Conservation (phyloP, 2,113 vertebrate species). For the Oncorhynchus nerka region DNA sequence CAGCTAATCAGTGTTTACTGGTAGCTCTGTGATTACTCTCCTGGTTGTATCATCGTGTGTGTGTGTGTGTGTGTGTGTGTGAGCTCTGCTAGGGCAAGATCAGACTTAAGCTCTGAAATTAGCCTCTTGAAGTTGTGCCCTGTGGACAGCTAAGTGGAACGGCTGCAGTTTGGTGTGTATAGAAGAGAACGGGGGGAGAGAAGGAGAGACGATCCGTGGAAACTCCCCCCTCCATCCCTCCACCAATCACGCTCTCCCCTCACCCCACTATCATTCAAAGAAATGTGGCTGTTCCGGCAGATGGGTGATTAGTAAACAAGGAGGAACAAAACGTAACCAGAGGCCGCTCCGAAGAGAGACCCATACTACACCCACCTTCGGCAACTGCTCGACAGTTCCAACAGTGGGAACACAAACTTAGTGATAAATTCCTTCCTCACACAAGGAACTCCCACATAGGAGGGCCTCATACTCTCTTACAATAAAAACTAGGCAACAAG, state of each 20-base stretch:
- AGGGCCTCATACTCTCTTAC: too few species aligned
- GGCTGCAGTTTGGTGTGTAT: conserved; percentile 19
- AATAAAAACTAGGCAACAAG: too few species aligned
- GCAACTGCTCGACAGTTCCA: not conserved
- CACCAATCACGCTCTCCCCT: not conserved
- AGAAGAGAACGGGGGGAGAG: not conserved
- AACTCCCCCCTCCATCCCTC: conserved; percentile 15
- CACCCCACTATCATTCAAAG: conserved; percentile 17
- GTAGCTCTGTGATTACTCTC: conserved; percentile 24
- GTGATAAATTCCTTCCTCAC: not conserved
- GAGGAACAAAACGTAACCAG: conserved; percentile 31
- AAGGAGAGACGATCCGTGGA: conserved; percentile 3
- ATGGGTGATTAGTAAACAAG: conserved; percentile 40
- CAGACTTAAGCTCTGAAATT: conserved; percentile 54
- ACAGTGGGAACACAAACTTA: not conserved
- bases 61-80: not conserved
- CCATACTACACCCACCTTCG: not conserved
- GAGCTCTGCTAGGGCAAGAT: conserved; percentile 55
- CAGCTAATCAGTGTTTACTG: conserved; percentile 41
- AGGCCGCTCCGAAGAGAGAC: conserved; percentile 17
- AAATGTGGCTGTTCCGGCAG: conserved; percentile 8
- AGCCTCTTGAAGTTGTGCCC: conserved; percentile 32
- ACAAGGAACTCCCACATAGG: not conserved
- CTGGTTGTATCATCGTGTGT: not conserved
- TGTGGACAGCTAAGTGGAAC: conserved; percentile 29